Conservation (phyloP, 2,113 vertebrate genomes). For the Edolisoma coerulescens region DNA sequence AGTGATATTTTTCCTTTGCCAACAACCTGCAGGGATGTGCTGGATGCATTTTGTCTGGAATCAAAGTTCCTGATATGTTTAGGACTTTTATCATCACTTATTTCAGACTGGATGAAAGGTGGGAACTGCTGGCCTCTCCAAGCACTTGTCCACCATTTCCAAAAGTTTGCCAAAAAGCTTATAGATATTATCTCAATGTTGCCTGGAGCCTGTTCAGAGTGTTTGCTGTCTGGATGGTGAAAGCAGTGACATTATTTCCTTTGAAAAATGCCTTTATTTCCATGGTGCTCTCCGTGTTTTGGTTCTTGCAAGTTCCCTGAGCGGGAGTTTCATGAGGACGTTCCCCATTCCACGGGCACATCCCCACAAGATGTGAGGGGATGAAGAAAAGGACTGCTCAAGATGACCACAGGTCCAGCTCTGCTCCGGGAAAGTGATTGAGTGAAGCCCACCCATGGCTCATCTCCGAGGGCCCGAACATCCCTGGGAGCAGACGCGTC, state of each 20-base stretch:
- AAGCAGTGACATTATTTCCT: not conserved
- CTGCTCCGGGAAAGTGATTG: not conserved
- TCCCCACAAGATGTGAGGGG: no score
- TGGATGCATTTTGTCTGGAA: not conserved
- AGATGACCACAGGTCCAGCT: not conserved
- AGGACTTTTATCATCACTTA: not conserved
- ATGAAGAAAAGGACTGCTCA: not conserved
- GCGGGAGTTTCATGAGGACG: fast-evolving
- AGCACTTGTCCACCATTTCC: not conserved
- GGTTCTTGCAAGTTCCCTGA: not conserved
- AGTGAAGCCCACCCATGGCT: not conserved
- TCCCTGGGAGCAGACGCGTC: not conserved
- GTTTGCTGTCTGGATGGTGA: not conserved
- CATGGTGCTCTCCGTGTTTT: fast-evolving
- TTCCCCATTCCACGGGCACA: fast-evolving
- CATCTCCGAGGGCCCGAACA: not conserved
- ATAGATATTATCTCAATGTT: not conserved
- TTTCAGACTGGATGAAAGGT: not conserved
- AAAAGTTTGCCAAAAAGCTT: not conserved
- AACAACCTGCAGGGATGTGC: not conserved
- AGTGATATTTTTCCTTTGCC: not conserved
- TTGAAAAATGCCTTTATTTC: not conserved
- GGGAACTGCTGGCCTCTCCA: not conserved
- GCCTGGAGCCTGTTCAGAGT: not conserved
- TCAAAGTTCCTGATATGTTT: not conserved